Conservation (phyloP, 2,888 invertebrate species). For the Caenorhabditis plicata region DNA sequence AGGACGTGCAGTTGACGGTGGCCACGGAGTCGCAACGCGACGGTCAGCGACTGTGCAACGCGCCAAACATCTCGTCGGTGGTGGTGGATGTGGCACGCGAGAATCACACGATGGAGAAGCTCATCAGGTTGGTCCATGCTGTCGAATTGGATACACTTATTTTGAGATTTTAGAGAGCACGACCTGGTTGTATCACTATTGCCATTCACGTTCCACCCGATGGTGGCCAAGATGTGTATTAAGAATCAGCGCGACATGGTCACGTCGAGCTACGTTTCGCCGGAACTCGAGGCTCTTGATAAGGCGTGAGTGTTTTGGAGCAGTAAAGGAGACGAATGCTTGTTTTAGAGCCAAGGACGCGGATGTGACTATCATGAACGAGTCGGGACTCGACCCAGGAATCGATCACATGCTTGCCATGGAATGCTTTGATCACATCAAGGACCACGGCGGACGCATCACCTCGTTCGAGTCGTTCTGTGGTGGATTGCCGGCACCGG, state of each 20-base stretch:
- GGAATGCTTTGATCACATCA: conserved; percentile 91
- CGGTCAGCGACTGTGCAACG: conserved; percentile 80
- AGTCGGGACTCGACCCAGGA: conserved; percentile 97
- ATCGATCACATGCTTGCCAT: conserved; percentile 94
- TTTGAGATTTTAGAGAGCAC: conserved; percentile 68
- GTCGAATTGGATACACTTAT: background rate
- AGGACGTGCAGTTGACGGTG: conserved; percentile 69
- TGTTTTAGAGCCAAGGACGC: conserved; percentile 78
- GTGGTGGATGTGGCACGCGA: conserved; percentile 81
- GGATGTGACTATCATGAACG: conserved; percentile 89
- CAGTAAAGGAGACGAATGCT: background rate
- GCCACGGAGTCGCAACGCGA: conserved; percentile 84
- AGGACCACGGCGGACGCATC: conserved; percentile 80
- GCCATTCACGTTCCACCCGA: conserved; percentile 85
- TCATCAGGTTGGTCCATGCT: conserved; percentile 71
- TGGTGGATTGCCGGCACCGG: conserved; percentile 94
- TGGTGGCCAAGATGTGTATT: conserved; percentile 83
- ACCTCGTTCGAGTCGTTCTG: conserved; percentile 95
- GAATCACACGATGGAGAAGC: conserved; percentile 74
- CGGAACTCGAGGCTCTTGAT: conserved; percentile 75
- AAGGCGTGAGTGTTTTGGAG: conserved; percentile 40
- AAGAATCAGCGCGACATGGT: conserved; percentile 86
- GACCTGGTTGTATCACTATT: conserved; percentile 75
- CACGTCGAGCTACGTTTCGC: conserved; percentile 90
- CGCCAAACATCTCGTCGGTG: conserved; percentile 75